Percentiles rank a stretch among this genome's conserved stretches.
These are phyloP conservation scores for Nephrocerus scutellatus DNA, from an alignment of 2,888 invertebrate species.

Conservation along the genomic window DNA sequence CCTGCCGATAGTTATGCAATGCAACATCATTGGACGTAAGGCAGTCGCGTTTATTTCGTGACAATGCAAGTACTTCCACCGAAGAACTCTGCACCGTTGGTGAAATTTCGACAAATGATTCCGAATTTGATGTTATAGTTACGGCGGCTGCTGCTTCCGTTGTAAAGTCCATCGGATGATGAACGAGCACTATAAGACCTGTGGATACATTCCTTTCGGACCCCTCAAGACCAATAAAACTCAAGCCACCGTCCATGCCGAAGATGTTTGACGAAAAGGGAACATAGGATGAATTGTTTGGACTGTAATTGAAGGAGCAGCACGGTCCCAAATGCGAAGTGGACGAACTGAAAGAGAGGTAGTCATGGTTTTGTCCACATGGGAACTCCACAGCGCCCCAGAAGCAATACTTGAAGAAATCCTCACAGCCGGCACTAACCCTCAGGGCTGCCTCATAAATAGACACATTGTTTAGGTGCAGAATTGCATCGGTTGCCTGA, in stretches of 20 bases:
- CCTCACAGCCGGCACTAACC: slow-evolving; percentile 40
- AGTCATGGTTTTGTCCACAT: slow-evolving; percentile 39
- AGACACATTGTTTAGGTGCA: slow-evolving; percentile 38
- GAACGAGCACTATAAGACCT: slow-evolving; percentile 41
- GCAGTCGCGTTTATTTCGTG: slow-evolving; percentile 41
- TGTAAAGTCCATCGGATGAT: slow-evolving; percentile 45
- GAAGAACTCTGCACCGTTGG: slow-evolving; percentile 43
- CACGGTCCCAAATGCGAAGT: slow-evolving; percentile 43
- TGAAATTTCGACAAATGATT: slow-evolving; percentile 43
- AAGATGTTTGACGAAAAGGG: slow-evolving; percentile 44
- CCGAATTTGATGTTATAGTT: slow-evolving; percentile 39
- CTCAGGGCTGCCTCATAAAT: slow-evolving; percentile 38
- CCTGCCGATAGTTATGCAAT: slow-evolving; percentile 38
- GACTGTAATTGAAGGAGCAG: slow-evolving; percentile 47
- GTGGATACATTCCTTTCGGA: slow-evolving; percentile 42
- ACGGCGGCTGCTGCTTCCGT: slow-evolving; percentile 41
- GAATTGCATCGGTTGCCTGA: slow-evolving; percentile 32
- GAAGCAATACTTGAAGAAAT: slow-evolving; percentile 44
- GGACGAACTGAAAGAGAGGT: slow-evolving; percentile 40
- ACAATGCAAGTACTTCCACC: slow-evolving; percentile 40
- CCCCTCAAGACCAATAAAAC: slow-evolving; percentile 41
- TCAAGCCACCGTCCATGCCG: slow-evolving; percentile 42
- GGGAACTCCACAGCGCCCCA: slow-evolving; percentile 41
- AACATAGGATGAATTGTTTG: slow-evolving; percentile 38
- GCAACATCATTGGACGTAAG: slow-evolving; percentile 39